A percentile compares a stretch with the other conserved stretches of the same genome.
Evolutionary conservation across 2,888 invertebrate species (phyloP).

Genomic region (Rosalia funebris): DNA sequence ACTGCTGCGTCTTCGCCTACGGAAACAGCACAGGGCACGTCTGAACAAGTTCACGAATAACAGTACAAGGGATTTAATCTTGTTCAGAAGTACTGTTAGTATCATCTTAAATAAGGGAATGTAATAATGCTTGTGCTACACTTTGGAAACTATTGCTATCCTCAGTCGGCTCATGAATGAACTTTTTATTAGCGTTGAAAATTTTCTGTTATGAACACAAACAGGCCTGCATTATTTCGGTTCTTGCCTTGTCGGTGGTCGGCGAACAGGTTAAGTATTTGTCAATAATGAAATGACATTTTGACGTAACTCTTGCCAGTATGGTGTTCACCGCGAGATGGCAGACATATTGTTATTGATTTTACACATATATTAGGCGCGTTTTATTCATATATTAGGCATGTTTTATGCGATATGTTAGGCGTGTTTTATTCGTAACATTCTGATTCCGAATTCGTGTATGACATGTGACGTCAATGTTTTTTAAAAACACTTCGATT

Average conservation of each 20-base stretch:
- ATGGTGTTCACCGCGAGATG: too few species aligned
- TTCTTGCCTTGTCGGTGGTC: too few species aligned
- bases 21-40: constrained; percentile 72
- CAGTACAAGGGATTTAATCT: constrained; percentile 69
- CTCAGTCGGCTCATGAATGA: neutral
- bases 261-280: constrained; percentile 1
- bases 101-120: constrained; percentile 35
- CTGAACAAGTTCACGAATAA: constrained; percentile 67
- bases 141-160: neutral
- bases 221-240: neutral
- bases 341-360: too few species aligned
- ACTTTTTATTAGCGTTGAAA: neutral
- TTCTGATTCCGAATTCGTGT: too few species aligned
- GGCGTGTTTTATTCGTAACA: too few species aligned
- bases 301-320: neutral
- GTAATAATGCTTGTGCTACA: neutral
- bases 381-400: neutral
- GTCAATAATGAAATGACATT: constrained; percentile 8
- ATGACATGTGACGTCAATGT: too few species aligned
- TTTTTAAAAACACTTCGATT: too few species aligned
- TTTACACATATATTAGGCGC: too few species aligned
- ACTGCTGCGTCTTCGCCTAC: constrained; percentile 66
- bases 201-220: neutral
- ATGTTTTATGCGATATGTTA: neutral
- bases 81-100: constrained; percentile 46